Evolutionary conservation across 1,140 invertebrate species (phyloP), one percentile per base, ranked within the genome.

Genomic region (Drosophila subobscura): DNA sequence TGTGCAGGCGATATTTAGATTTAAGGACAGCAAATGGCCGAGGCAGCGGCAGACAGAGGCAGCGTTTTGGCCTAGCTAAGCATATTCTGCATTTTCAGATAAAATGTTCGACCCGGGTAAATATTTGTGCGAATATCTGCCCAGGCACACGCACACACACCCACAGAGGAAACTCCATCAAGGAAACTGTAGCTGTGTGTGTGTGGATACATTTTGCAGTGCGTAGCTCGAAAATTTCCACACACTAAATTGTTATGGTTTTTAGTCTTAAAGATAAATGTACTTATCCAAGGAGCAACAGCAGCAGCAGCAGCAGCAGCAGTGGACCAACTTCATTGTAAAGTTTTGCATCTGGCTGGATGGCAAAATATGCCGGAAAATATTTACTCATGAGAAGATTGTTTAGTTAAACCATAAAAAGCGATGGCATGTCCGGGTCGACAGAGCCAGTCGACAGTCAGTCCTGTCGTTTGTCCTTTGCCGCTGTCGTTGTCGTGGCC

Each of bases 321-420:
- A 27, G 25, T 12, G 44, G 44, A 33, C 73, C 61, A 67, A 73
- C 44, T 76, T 80, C 67, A 79, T 80, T 60, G 66, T 72, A 79
- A 79, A 79, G 50, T 63, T 61, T 63, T 56, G 59, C 59, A 63
- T 63, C 25, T 63, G 45, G 42, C 25, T 85, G 85, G 33, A 37
- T 59, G 57, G 77, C 74, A 85, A 76, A 78, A 78, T 85, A 85
- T 85, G 80, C 75, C 75, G 52, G 71, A 86, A 88, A 88, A 86
- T 86, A 86, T 86, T 86, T 86, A 88, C 83, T 83, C 72, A 77
- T 72, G 83, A 83, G 78, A 53, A 65, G 71, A 74, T 86, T 86
- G 74, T 86, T 86, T 88, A 88, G 81, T 81, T 88, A 88, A 86
- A 81, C 83, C 81, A 80, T 88, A 86, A 85, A 88, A 88, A 88